A percentile compares a stretch with the other conserved stretches of the same genome.
These are phyloP conservation scores for Stenodera caucasica DNA, from an alignment of 2,888 invertebrate genomes.

Conservation along the genomic window DNA sequence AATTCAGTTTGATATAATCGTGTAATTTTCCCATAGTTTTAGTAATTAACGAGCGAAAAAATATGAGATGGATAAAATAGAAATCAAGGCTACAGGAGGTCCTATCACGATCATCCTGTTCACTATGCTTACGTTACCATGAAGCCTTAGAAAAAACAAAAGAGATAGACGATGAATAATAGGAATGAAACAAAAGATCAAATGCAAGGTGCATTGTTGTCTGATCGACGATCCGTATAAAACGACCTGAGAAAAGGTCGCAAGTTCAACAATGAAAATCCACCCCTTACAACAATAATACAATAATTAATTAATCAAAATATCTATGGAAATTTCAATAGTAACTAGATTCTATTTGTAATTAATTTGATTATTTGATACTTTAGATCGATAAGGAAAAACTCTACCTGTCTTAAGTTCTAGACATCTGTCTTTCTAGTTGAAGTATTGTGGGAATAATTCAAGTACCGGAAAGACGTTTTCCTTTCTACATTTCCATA, in stretches of 20 bases:
- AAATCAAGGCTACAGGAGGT: slow-evolving; percentile 14
- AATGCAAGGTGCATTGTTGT: slow-evolving; percentile 41
- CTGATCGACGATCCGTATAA: slow-evolving; percentile 47
- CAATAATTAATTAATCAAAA: too few species aligned
- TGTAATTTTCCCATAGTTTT: slow-evolving; percentile 23
- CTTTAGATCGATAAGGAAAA: background rate
- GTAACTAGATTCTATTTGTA: too few species aligned
- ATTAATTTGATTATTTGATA: too few species aligned
- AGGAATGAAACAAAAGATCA: slow-evolving; percentile 3
- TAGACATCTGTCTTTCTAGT: background rate
- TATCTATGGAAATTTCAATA: too few species aligned
- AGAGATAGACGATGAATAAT: background rate
- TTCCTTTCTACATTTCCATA: slow-evolving; percentile 11
- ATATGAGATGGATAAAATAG: slow-evolving; percentile 15
- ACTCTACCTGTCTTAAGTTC: background rate
- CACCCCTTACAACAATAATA: background rate
- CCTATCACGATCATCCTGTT: slow-evolving; percentile 35
- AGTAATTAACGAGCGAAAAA: slow-evolving; percentile 17
- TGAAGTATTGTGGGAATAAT: slow-evolving; percentile 23
- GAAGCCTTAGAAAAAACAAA: slow-evolving; percentile 29
- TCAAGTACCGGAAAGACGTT: slow-evolving; percentile 24
- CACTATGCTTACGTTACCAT: slow-evolving; percentile 38
- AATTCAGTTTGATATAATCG: background rate
- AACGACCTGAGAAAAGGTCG: slow-evolving; percentile 35
- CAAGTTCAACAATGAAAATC: slow-evolving; percentile 29